Evolutionary conservation across 2,113 vertebrate genomes (phyloP).

Genomic region (Mirounga angustirostris): DNA sequence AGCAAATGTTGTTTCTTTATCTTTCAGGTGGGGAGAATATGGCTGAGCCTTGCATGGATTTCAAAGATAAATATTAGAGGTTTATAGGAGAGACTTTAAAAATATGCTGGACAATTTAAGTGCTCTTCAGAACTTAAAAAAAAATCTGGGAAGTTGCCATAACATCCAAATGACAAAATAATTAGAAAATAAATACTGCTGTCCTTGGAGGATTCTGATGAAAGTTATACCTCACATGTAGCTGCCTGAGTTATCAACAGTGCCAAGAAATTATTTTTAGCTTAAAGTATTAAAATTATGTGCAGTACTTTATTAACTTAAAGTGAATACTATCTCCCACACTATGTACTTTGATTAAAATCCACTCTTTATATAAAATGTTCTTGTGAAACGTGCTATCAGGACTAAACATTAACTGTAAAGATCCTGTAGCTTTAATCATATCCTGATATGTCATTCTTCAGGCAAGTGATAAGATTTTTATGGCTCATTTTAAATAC

Average conservation of each 20-base stretch:
- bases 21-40: neutral
- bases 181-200: slow-evolving; percentile 5
- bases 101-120: neutral
- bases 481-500: slow-evolving; percentile 79
- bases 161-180: slow-evolving; percentile 60
- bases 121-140: neutral
- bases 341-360: slow-evolving; percentile 64
- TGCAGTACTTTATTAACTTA: slow-evolving; percentile 71
- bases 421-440: slow-evolving; percentile 84
- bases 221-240: slow-evolving; percentile 59
- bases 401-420: slow-evolving; percentile 77
- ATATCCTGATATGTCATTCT: slow-evolving; percentile 70
- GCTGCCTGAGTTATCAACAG: slow-evolving; percentile 58
- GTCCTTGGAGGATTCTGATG: slow-evolving; percentile 54
- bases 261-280: slow-evolving; percentile 79
- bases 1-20: neutral
- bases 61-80: slow-evolving; percentile 12
- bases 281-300: slow-evolving; percentile 66
- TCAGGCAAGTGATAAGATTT: slow-evolving; percentile 81
- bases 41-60: neutral
- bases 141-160: slow-evolving; percentile 3
- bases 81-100: slow-evolving; percentile 41
- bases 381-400: slow-evolving; percentile 62
- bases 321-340: slow-evolving; percentile 59
- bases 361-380: slow-evolving; percentile 71